Conservation (phyloP, 2,797 vertebrate genomes). For the Delichon dasypus region DNA sequence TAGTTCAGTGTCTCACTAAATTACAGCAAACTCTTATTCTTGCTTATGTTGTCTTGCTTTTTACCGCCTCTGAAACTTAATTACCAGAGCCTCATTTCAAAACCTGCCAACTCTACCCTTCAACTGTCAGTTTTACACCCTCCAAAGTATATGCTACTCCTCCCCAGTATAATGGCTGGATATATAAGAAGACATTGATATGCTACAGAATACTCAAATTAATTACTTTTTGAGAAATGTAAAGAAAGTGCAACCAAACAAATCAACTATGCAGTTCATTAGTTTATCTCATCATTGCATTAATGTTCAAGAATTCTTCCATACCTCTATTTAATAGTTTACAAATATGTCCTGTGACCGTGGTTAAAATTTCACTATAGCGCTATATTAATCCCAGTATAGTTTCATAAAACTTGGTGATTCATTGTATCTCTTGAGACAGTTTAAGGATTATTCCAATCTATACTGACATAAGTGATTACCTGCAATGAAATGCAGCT, state of each 20-base stretch:
- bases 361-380: neutral
- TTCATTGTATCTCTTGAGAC: neutral
- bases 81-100: neutral
- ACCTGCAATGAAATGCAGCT: neutral
- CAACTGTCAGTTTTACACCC: neutral
- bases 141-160: neutral
- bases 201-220: neutral
- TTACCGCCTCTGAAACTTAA: neutral
- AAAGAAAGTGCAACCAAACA: neutral
- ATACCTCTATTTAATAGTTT: neutral
- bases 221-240: neutral
- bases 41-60: neutral
- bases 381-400: neutral
- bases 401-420: neutral
- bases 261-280: neutral
- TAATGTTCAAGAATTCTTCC: neutral
- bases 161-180: neutral
- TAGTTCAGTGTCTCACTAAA: neutral
- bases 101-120: neutral
- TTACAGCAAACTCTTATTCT: neutral
- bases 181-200: neutral
- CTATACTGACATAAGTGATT: neutral
- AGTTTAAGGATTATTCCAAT: neutral
- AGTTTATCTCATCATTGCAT: neutral
- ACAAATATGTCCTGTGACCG: neutral